Evolutionary conservation across 1,140 invertebrate species (phyloP), one percentile per base, ranked within the genome.

Genomic region (Tetranychus cinnabarinus): DNA sequence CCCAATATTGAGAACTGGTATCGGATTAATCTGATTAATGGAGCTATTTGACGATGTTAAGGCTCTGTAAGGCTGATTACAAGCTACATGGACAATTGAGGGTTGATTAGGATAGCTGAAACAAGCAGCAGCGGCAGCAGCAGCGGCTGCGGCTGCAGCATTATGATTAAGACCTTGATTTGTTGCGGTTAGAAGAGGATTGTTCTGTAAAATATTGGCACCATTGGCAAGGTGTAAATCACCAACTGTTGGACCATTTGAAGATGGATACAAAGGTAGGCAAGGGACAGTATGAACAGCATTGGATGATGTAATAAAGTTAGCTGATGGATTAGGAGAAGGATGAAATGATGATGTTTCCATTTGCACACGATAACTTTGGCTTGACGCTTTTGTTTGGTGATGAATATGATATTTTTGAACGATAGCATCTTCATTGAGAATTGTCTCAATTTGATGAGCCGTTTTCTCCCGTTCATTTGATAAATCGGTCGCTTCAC

Each of bases 341-440:
- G 23, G 23, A 23, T 23, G 23, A 54, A 61, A 64, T 13, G 65
- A 63, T 12, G 54, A 56, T 23, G 65, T 63, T 56, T 66, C 58
- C 63, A 66, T 64, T 55, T 65, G 61, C 1, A 66, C 31, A 54
- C 63, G 60, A 34, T 66, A 66, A 47, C 61, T 66, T 60, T 66
- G 61, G 57, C 61, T 65, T 2, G 61, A 35, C 23, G 48, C 60
- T 46, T 66, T 63, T 1, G 62, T 65, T 46, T 66, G 63, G 47
- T 63, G 63, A 23, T 23, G 23, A 23, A 23, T 23, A 46, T 63
- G 65, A 45, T 66, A 66, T 58, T 63, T 65, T 31, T 61, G 58
- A 15, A 64, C 65, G 63, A 64, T 61, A 47, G 46, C 46, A 54
- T 66, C 65, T 56, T 62, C 63, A 34, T 56, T 50, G 31, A 66